phyloP scores from a whole-genome alignment of 1,140 invertebrate species.

The Apocrypta bakeri region DNA sequence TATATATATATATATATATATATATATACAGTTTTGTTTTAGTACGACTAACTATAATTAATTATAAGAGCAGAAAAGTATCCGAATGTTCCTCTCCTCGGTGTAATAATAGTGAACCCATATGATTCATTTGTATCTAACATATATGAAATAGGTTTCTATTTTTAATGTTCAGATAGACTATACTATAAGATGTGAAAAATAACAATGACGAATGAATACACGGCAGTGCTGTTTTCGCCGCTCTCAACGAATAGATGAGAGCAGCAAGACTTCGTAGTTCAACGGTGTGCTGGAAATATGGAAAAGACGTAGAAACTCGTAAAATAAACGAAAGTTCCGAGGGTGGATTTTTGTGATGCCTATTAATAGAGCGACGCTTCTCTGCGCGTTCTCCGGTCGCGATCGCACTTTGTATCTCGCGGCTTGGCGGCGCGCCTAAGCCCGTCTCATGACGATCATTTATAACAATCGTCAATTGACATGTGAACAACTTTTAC shows the following conservation, averaged over 20 bases:
- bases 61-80: neutral
- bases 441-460: neutral
- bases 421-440: neutral
- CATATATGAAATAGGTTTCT: slow-evolving; percentile 18
- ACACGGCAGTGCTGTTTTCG: neutral
- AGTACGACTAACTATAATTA: neutral
- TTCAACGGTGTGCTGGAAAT: neutral
- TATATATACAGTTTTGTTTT: neutral
- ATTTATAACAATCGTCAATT: neutral
- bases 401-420: neutral
- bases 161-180: neutral
- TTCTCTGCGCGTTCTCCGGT: neutral
- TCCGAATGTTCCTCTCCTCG: neutral
- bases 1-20: neutral
- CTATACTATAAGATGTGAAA: neutral
- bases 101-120: neutral
- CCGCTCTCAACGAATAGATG: neutral
- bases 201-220: neutral
- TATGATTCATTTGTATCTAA: neutral
- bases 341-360: neutral
- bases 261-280: neutral
- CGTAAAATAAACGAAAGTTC: neutral
- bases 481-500: too few relatives aligned
- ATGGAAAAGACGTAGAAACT: neutral
- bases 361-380: slow-evolving; percentile 27